Evolutionary conservation across 2,797 vertebrate species (phyloP).

Genomic region (Gobio occitaniae): DNA sequence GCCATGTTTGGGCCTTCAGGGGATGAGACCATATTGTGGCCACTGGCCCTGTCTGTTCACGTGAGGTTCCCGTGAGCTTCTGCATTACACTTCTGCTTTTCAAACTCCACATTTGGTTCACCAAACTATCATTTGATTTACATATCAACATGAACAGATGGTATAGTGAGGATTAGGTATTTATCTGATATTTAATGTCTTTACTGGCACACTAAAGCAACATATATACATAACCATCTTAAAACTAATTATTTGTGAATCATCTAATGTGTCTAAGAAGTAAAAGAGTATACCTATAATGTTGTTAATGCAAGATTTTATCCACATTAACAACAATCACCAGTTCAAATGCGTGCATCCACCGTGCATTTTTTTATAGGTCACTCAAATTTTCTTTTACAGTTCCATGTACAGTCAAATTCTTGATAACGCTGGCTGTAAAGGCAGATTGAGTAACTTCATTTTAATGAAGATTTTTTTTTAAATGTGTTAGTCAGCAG

Average conservation of each 20-base stretch:
- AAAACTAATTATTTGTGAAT: not conserved
- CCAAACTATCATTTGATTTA: not conserved
- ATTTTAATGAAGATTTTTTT: not conserved
- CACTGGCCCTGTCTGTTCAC: conserved; percentile 26
- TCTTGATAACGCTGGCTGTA: not conserved
- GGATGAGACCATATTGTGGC: conserved; percentile 34
- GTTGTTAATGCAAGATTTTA: not conserved
- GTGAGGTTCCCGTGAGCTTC: conserved; percentile 19
- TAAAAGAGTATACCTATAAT: not conserved
- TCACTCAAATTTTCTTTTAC: not conserved
- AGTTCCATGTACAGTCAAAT: not conserved
- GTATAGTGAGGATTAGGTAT: not conserved
- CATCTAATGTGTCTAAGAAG: not conserved
- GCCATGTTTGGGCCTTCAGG: conserved; percentile 33
- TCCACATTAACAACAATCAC: not conserved
- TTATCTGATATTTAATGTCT: not conserved
- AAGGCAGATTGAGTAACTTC: not conserved
- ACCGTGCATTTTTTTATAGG: not conserved
- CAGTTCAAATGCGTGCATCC: too few relatives aligned
- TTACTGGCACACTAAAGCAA: conserved; percentile 11
- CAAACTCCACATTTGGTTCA: not conserved
- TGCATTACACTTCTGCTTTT: conserved; percentile 10
- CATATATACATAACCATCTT: not conserved
- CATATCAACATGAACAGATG: not conserved
- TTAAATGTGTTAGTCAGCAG: not conserved